Evolutionary conservation across 92 coral and sea anemone species (phyloP).

Genomic region (Micromussa lordhowensis): DNA sequence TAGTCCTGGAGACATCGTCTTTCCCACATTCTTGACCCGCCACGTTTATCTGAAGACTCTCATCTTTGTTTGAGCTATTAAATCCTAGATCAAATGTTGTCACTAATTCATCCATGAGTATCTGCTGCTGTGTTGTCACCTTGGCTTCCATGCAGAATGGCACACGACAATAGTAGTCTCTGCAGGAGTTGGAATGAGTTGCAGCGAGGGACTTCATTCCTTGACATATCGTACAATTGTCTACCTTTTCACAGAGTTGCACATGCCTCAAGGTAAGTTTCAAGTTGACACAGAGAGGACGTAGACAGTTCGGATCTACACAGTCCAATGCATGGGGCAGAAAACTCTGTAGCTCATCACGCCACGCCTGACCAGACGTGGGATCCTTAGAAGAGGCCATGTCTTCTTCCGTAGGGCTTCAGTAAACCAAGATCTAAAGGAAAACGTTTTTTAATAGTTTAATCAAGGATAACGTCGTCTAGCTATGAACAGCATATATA

Average conservation of each 20-base stretch:
- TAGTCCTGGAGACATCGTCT: not conserved
- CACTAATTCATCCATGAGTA: constrained; percentile 29
- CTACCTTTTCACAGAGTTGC: constrained; percentile 26
- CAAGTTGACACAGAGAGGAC: constrained; percentile 44
- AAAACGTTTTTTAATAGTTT: not conserved
- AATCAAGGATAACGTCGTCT: not conserved
- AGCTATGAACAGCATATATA: not conserved
- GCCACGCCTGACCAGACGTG: constrained; percentile 27
- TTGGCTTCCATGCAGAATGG: constrained; percentile 51
- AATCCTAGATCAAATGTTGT: not conserved
- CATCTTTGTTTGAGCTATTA: not conserved
- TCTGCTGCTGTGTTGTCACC: constrained; percentile 33
- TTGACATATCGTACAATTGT: constrained; percentile 33
- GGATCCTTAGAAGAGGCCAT: constrained; percentile 13
- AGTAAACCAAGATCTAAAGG: not conserved
- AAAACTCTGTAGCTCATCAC: constrained; percentile 31
- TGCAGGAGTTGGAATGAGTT: constrained; percentile 38
- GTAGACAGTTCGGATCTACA: constrained; percentile 31
- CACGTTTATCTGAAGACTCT: not conserved
- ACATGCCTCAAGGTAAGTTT: constrained; percentile 36
- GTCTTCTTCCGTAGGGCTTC: not conserved
- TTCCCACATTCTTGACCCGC: not conserved
- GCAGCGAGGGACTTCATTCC: constrained; percentile 32
- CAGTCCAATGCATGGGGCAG: constrained; percentile 46
- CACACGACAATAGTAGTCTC: constrained; percentile 35